Conservation (phyloP, 2,113 vertebrate species). For the Columba janthina region DNA sequence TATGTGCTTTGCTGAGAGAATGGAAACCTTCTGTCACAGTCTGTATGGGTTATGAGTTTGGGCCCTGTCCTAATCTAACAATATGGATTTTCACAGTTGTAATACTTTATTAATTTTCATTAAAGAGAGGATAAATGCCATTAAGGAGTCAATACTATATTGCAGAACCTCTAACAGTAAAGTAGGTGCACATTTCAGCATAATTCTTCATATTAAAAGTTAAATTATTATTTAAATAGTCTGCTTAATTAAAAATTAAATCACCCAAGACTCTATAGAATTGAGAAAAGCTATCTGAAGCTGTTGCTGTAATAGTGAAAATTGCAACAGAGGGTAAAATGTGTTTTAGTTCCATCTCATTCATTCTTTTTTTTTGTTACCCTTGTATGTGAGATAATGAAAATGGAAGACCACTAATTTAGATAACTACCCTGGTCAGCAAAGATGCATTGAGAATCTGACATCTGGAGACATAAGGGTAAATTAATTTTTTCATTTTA, state of each 20-base stretch:
- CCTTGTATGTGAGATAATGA: neutral
- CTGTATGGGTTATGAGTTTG: neutral
- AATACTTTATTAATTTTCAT: neutral
- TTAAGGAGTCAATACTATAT: neutral
- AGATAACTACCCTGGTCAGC: neutral
- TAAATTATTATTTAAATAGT: neutral
- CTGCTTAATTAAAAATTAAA: neutral
- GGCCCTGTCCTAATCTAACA: neutral
- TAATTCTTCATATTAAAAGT: neutral
- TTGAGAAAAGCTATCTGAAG: neutral
- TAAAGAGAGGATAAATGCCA: neutral
- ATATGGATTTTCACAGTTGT: neutral
- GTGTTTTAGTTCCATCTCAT: neutral
- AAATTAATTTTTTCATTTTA: neutral
- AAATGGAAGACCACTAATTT: neutral
- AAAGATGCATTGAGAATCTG: neutral
- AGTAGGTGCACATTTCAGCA: neutral
- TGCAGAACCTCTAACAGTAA: neutral
- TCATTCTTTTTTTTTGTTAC: neutral
- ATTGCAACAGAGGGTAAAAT: neutral
- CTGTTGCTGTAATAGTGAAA: neutral
- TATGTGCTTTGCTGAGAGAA: neutral
- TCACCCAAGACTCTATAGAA: neutral
- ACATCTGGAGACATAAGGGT: neutral
- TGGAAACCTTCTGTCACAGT: neutral